Base-by-base conservation (phyloP, 2,797 vertebrate genomes). In the Gymnoscopelus microlampas region DNA sequence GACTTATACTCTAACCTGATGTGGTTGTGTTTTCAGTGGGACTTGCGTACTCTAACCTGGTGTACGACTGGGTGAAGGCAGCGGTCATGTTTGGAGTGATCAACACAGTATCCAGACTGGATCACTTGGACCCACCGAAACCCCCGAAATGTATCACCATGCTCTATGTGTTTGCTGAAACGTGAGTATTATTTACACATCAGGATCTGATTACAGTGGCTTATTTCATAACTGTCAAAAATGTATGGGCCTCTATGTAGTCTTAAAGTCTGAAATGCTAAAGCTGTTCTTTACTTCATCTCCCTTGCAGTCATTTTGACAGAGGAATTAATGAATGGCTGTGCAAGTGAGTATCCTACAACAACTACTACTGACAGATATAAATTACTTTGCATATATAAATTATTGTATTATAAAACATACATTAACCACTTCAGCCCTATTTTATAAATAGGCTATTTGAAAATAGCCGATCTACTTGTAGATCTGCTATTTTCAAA, bases 11-110 rank as follows among this genome's bases (percentile, higher is more conserved):
- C 29, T 32, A 32, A 32, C 29, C 29, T 72, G 13, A 51, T 15
- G 10, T 58, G 8, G 7, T n/a, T 68, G 55, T 24, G 53, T 53
- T 62, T 70, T 15, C 80, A 99, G 98, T 97, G 78, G 96, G 96
- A 54, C 76, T 99, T 61, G 96, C 97, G 15, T 99, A 99, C 74
- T 92, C 95, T 8, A 99, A 97, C 87, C 80, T 99, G 91, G 95
- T 99, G 68, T 99, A 98, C 0, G 98, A 99, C 84, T 99, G 98
- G 98, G 95, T 98, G 60, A 99, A 99, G 85, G 95, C 98, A 0
- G 96, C 97, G 0, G 95, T 98, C 78, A 96, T 99, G 94, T 99
- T 99, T 6, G 97, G 98, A 0, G 92, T 98, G 53, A 95, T 94
- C 87, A 97, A 95, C 92, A 98, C 95, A 0, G 93, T 99, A 0